Evolutionary conservation across 1,140 invertebrate species (phyloP), one percentile per base, ranked within the genome.

Genomic region (Eueides isabella): DNA sequence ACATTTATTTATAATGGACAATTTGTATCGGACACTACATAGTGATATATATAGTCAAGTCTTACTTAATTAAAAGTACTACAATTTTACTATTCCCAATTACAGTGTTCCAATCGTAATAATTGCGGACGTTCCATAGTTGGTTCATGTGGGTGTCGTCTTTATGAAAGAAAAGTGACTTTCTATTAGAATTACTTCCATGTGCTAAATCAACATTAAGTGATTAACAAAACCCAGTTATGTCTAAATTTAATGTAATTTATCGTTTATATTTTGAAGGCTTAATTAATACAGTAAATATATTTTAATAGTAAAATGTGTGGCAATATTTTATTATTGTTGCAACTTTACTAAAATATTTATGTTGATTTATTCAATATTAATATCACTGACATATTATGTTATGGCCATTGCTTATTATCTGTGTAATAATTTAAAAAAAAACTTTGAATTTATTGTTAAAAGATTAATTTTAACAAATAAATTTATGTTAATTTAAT

Each of bases 201-300:
- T 30, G 61, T 63, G 61, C 61, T 63, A 63, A 63, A 63, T 63
- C 61, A 63, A 30, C 28, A 9, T 63, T 63, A 63, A 31, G 61
- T 63, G 29, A 63, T 63, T 7, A 5, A 29, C 16, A 31, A 29
- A 35, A 62, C 65, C 61, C 55, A 67, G 71, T 73, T 63, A 55
- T 65, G 62, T 63, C 61, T 71, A 62, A 67, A 73, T 16, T 38
- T 72, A 61, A 61, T 30, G 72, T 65, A 55, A 70, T 75, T 44
- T 78, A 72, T 65, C n/a, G n/a, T n/a, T n/a, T n/a, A n/a, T 62
- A 66, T 72, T 72, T 5, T 44, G 1, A 16, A 19, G n/a, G 5
- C n/a, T 19, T 16, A 38, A 14, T 16, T 16, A 14, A 5, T 38
- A 5, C 14, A 38, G 14, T 33, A 33, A 33, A 33, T 33, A 28